Evolutionary conservation across 2,888 invertebrate genomes (phyloP), one percentile per base, ranked within the genome.

Genomic region (Scaptodrosophila latifasciaeformis): DNA sequence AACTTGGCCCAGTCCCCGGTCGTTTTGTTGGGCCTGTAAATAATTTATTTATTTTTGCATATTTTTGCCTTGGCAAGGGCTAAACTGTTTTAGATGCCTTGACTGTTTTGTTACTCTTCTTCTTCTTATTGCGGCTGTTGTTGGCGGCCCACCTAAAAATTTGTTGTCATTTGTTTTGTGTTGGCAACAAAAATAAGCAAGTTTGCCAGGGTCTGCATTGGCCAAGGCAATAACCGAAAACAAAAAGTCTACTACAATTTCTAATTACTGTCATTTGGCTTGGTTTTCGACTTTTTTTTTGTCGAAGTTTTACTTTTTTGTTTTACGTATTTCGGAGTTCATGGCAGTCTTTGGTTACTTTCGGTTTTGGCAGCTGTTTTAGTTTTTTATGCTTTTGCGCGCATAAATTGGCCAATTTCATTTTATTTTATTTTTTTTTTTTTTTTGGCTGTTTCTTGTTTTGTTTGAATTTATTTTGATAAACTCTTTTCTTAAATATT

Each of bases 221-320:
- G 37, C 10, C 9, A 10, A 30, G 15, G 12, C 42, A 46, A 49
- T 24, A 12, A 44, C 31, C 27, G 40, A 45, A 29, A 24, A 24
- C 4, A 40, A 27, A 57, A 68, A 49, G 45, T 44, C 39, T 30
- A 54, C 62, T 29, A 64, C 66, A 72, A 64, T 66, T 77, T 74
- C 78, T 80, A 74, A 74, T 77, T 80, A 80, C 62, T 69, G 74
- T 69, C 78, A 64, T 80, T 74, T 74, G 78, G 80, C 70, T 62
- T 49, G 51, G 58, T 54, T 59, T 76, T 62, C n/a, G n/a, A n/a
- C n/a, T n/a, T n/a, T n/a, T n/a, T n/a, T n/a, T n/a, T n/a, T n/a
- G n/a, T n/a, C n/a, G n/a, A 53, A 59, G 60, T 57, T 55, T 54
- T 44, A 13, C 44, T 46, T 37, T 37, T 21, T 48, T 59, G 67